Percentiles rank a stretch among this genome's conserved stretches.
Evolutionary conservation across 2,797 vertebrate genomes (phyloP).

Genomic region (Parauchenoglanis punctatus): DNA sequence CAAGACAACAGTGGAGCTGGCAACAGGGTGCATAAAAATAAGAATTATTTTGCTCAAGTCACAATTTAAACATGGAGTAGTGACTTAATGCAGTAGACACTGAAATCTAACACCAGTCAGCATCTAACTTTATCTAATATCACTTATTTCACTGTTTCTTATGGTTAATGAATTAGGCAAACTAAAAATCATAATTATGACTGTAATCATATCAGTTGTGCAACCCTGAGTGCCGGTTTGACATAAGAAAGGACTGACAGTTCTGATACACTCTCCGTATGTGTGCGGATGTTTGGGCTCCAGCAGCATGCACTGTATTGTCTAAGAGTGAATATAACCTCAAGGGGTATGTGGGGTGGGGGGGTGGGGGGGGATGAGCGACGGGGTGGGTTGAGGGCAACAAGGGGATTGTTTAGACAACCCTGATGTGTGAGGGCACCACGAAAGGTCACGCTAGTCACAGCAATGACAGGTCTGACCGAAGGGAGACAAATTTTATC

Average conservation of each 20-base stretch:
- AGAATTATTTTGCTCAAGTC: background rate
- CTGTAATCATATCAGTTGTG: background rate
- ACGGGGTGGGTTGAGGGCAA: background rate
- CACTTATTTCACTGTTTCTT: background rate
- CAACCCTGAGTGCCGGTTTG: background rate
- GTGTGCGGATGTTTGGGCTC: background rate
- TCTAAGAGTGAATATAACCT: background rate
- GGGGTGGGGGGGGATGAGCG: too few species aligned
- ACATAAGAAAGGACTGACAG: constrained; percentile 17
- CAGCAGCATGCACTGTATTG: background rate
- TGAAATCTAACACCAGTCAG: background rate
- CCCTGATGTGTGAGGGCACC: constrained; percentile 41
- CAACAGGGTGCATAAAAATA: background rate
- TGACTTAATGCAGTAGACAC: background rate
- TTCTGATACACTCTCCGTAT: background rate
- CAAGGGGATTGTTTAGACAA: constrained; percentile 18
- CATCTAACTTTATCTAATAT: background rate
- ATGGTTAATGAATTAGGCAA: background rate
- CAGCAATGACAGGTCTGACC: constrained; percentile 40
- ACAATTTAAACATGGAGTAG: background rate
- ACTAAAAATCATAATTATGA: background rate
- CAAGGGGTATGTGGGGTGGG: background rate
- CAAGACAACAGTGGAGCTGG: background rate
- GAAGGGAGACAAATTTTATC: constrained; percentile 49
- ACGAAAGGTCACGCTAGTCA: constrained; percentile 38